A percentile compares a stretch with the other conserved stretches of the same genome.
Conservation (phyloP, 2,888 invertebrate species). For the Drosophila niveifrons region DNA sequence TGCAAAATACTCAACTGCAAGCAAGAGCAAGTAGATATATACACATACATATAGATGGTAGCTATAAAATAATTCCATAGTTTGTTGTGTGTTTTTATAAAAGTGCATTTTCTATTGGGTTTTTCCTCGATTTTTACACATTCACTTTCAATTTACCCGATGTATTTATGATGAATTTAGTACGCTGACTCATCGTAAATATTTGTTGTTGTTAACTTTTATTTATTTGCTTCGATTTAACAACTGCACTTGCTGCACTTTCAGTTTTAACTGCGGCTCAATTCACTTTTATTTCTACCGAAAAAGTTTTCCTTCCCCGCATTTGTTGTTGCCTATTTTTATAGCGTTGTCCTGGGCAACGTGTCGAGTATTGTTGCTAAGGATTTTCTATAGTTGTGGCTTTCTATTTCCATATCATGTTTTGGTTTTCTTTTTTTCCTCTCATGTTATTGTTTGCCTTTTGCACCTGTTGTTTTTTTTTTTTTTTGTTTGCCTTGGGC, state of each 20-base stretch:
- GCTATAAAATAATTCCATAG: conserved; percentile 32
- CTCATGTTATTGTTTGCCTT: conserved; percentile 29
- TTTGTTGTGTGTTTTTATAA: conserved; percentile 18
- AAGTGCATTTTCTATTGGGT: conserved; percentile 2
- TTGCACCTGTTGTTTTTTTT: conserved; percentile 72
- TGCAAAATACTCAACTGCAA: conserved; percentile 83
- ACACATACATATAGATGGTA: not conserved
- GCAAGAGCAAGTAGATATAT: not conserved
- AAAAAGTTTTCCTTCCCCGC: conserved; percentile 14
- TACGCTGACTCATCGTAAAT: conserved; percentile 69
- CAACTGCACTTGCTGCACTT: conserved; percentile 56
- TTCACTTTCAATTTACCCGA: conserved; percentile 78
- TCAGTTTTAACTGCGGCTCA: conserved; percentile 64
- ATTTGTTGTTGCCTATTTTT: conserved; percentile 58
- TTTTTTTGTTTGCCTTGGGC: conserved; percentile 9
- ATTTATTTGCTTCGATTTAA: conserved; percentile 7
- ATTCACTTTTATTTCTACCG: conserved; percentile 61
- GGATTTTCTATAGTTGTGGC: conserved; percentile 42
- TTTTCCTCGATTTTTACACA: not conserved
- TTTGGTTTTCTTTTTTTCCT: conserved; percentile 1
- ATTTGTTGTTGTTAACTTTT: not conserved
- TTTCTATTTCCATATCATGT: conserved; percentile 39
- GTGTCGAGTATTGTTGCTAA: conserved; percentile 42
- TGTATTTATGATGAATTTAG: conserved; percentile 85
- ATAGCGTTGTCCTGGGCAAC: conserved; percentile 58